Evolutionary conservation across 35 echinoderm and acorn worm genomes (phyloP), one percentile per base, ranked within the genome.

Genomic region (Patiria miniata): DNA sequence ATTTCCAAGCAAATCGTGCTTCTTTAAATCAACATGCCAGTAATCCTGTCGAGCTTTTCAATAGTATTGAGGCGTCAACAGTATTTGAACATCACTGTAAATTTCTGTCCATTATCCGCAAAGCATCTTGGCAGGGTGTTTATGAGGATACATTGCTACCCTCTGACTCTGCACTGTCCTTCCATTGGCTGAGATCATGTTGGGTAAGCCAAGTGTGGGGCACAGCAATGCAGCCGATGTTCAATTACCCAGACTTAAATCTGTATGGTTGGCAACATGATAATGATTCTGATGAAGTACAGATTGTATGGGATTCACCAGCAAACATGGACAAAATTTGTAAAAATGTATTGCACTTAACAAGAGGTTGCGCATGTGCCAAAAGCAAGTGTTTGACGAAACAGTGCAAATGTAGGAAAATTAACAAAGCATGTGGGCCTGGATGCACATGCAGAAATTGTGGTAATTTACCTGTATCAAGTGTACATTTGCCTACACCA

Each of bases 71-170:
- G 76, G 37, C 38, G 7, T 17, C 21, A 4, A 51, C 79, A 69
- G 29, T 83, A 2, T 50, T 40, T 73, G 40, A 83, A 19, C 52
- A 77, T 30, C 88, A 90, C 83, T 37, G 30, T 53, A 36, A 77
- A 51, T 81, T 65, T 37, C 50, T 90, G 12, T 28, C 55, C 23
- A 69, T 90, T 0, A 81, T 90, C 5, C 23, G 88, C 0, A 83
- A 79, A 40, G 88, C 80, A 21, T 69, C 88, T 5, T 84, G 81
- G 80, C 83, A 90, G 56, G 88, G 81, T 0, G 22, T 47, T 15
- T 90, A 90, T 58, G 81, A 90, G 77, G 81, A 90, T 90, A 30
- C 32, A 38, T 68, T 90, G 36, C 52, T 90, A n/a, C 88, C 80
- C 36, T 90, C 88, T 47, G n/a, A 39, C 54, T 36, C 53, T 51